phyloP scores from a whole-genome alignment of 2,888 invertebrate species.

The Brassicogethes aeneus region DNA sequence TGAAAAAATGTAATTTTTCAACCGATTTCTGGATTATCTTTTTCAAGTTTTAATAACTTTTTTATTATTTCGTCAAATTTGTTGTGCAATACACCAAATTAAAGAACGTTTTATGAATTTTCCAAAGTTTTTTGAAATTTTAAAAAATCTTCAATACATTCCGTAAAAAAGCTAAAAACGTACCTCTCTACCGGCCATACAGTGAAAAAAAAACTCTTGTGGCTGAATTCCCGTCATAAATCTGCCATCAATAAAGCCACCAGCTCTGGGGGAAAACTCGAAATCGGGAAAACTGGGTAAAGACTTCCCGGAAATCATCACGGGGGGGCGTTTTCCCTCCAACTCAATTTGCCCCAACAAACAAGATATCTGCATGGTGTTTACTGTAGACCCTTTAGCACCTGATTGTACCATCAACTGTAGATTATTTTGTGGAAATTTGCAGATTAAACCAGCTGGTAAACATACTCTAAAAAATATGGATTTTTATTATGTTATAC shows the following conservation, averaged over 20 bases:
- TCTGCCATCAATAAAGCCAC: constrained; percentile 93
- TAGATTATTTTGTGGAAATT: constrained; percentile 93
- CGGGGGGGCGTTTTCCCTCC: constrained; percentile 92
- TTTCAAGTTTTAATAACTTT: too few relatives aligned
- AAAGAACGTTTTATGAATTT: too few relatives aligned
- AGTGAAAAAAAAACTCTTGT: constrained; percentile 98
- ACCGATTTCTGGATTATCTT: too few relatives aligned
- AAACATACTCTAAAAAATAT: constrained; percentile 61
- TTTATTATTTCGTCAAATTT: too few relatives aligned
- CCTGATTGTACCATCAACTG: constrained; percentile 98
- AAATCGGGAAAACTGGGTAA: constrained; percentile 87
- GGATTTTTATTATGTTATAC: not conserved
- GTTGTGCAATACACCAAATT: too few relatives aligned
- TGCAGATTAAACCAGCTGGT: constrained; percentile 72
- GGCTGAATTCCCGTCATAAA: constrained; percentile 98
- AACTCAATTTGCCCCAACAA: constrained; percentile 96
- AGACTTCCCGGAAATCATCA: constrained; percentile 88
- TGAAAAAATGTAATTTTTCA: too few relatives aligned
- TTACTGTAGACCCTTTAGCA: constrained; percentile 97
- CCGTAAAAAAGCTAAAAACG: too few relatives aligned
- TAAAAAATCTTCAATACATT: constrained; percentile 87
- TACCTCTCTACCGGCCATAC: constrained; percentile 98
- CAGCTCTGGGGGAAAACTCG: constrained; percentile 83
- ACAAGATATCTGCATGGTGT: constrained; percentile 98
- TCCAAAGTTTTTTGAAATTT: constrained; percentile 44